Conservation (phyloP, 2,113 vertebrate genomes). For the Bucco capensis region DNA sequence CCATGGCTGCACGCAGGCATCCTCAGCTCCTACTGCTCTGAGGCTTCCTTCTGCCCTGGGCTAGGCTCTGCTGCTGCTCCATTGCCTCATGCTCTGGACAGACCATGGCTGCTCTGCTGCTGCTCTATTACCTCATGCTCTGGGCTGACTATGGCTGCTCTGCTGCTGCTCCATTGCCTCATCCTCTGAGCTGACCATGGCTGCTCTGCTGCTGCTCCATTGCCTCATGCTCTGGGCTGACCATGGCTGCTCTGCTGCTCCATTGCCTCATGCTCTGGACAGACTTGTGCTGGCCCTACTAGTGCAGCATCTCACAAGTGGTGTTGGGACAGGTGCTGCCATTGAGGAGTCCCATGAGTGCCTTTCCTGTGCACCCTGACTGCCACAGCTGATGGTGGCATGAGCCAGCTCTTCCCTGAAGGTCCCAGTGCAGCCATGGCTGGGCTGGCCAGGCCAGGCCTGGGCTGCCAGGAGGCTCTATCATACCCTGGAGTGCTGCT, state of each 20-base stretch:
- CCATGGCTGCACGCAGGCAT: no score
- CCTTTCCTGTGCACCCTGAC: background rate
- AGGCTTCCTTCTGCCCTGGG: no score
- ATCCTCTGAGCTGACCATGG: no score
- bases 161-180: background rate
- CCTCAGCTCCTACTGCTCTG: no score
- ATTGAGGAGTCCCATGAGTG: accelerated
- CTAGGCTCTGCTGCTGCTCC: background rate
- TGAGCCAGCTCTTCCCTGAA: no score
- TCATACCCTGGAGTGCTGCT: accelerated
- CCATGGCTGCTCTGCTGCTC: background rate
- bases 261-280: background rate
- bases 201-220: no score
- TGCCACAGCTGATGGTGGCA: accelerated
- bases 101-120: accelerated
- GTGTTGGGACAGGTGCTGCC: background rate
- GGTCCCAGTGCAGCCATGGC: no score
- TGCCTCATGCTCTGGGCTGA: no score
- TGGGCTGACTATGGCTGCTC: background rate
- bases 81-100: no score
- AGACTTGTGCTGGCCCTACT: background rate
- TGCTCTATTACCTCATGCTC: background rate
- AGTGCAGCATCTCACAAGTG: accelerated
- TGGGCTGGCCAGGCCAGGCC: background rate
- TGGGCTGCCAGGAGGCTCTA: accelerated